Evolutionary conservation across 2,888 invertebrate genomes (phyloP).

Genomic region (Diadegma fenestrale): DNA sequence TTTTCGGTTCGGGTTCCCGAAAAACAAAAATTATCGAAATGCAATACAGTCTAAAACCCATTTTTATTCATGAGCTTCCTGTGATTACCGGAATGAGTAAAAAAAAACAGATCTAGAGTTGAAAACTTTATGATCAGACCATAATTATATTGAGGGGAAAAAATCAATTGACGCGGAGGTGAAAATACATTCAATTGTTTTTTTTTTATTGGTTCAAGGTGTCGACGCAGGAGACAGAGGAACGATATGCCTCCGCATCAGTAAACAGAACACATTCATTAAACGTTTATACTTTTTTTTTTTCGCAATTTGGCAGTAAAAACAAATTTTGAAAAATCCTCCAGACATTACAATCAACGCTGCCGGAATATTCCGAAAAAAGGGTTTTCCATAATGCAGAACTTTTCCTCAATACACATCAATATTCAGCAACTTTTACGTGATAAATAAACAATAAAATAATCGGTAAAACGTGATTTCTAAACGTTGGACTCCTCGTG

Average conservation of each 20-base stretch:
- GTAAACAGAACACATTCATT: conserved; percentile 26
- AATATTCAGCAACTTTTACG: conserved; percentile 31
- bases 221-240: conserved; percentile 52
- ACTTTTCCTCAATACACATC: conserved; percentile 34
- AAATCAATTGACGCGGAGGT: neutral
- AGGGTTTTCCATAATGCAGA: conserved; percentile 5
- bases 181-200: conserved; percentile 18
- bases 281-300: conserved; percentile 8
- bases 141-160: neutral
- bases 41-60: no score
- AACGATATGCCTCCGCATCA: conserved; percentile 37
- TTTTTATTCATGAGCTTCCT: no score
- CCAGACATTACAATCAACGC: conserved; percentile 8
- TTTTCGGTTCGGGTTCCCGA: no score
- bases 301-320: conserved; percentile 8
- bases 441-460: conserved; percentile 18
- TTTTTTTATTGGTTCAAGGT: conserved; percentile 58
- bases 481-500: neutral
- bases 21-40: no score
- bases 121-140: neutral
- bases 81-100: no score
- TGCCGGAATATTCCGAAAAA: conserved; percentile 16
- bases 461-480: neutral
- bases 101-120: no score
- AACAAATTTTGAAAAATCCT: conserved; percentile 15